A percentile compares a stretch with the other conserved stretches of the same genome.
phyloP scores from a whole-genome alignment of 1,140 invertebrate species.

The Rhagoletis zephyria region DNA sequence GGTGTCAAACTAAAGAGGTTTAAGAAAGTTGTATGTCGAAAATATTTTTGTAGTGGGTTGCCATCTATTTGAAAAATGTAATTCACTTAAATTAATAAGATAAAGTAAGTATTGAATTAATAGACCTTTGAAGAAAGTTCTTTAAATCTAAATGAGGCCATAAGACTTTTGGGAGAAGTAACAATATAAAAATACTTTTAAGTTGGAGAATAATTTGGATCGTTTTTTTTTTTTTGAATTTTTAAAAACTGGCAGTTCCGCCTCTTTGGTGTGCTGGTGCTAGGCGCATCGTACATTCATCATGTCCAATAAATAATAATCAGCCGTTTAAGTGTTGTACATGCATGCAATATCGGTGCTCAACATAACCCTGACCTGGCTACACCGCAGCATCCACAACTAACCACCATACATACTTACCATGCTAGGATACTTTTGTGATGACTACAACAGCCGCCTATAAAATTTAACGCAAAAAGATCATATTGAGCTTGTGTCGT shows the following conservation, averaged over 20 bases:
- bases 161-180: too few species aligned
- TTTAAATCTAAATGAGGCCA: too few species aligned
- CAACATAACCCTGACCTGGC: constrained; percentile 36
- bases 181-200: too few species aligned
- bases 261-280: background rate
- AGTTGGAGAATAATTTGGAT: too few species aligned
- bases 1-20: too few species aligned
- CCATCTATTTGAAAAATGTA: too few species aligned
- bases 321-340: constrained; percentile 22
- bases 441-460: constrained; percentile 1
- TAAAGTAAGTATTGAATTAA: too few species aligned
- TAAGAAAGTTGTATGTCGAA: too few species aligned
- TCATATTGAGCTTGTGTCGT: background rate
- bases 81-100: too few species aligned
- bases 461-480: background rate
- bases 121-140: too few species aligned
- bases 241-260: background rate
- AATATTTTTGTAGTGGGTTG: too few species aligned
- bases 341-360: constrained; percentile 29
- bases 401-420: background rate
- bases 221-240: too few species aligned
- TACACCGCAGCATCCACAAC: background rate
- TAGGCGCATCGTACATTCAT: constrained; percentile 26
- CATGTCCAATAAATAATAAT: constrained; percentile 53
- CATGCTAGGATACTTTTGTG: background rate